phyloP scores from a whole-genome alignment of 2,797 vertebrate genomes.

The Aeoliscus strigatus region DNA sequence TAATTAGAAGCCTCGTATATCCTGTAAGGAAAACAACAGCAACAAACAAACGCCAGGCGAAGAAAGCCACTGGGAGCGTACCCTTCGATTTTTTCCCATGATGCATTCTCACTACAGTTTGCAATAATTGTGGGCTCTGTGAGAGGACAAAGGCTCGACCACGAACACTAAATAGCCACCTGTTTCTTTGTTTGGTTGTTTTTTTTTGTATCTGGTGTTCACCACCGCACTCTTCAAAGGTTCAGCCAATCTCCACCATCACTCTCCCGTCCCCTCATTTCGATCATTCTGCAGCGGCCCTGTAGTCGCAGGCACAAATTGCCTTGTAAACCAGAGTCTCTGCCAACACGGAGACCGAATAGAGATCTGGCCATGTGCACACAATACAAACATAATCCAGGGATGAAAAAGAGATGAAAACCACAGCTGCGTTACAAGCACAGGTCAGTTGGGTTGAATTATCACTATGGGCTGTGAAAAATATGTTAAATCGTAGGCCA shows the following conservation, averaged over 20 bases:
- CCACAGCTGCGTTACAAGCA: too few species aligned
- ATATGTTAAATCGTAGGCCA: too few species aligned
- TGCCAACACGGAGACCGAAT: not conserved
- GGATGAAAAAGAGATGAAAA: not conserved
- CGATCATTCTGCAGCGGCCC: constrained; percentile 11
- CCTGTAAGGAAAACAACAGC: constrained; percentile 48
- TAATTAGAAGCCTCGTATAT: constrained; percentile 65
- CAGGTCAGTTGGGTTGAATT: too few species aligned
- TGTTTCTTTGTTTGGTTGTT: constrained; percentile 14
- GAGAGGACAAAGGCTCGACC: constrained; percentile 27
- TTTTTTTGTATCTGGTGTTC: too few species aligned
- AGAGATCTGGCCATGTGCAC: constrained; percentile 12
- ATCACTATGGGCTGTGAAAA: too few species aligned
- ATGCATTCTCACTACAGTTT: constrained; percentile 41
- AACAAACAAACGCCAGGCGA: constrained; percentile 42
- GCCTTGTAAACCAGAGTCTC: constrained; percentile 7
- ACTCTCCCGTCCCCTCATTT: constrained; percentile 11
- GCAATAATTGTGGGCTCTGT: constrained; percentile 34
- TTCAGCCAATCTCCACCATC: constrained; percentile 7
- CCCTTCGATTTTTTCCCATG: constrained; percentile 46
- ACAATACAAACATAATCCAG: constrained; percentile 2
- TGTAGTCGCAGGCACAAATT: constrained; percentile 11
- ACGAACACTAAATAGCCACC: constrained; percentile 41
- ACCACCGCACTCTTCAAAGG: constrained; percentile 34
- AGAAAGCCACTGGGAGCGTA: constrained; percentile 43